A percentile compares a stretch with the other conserved stretches of the same genome.
Conservation (phyloP, 2,888 invertebrate genomes). For the Agrenia bidenticulata region DNA sequence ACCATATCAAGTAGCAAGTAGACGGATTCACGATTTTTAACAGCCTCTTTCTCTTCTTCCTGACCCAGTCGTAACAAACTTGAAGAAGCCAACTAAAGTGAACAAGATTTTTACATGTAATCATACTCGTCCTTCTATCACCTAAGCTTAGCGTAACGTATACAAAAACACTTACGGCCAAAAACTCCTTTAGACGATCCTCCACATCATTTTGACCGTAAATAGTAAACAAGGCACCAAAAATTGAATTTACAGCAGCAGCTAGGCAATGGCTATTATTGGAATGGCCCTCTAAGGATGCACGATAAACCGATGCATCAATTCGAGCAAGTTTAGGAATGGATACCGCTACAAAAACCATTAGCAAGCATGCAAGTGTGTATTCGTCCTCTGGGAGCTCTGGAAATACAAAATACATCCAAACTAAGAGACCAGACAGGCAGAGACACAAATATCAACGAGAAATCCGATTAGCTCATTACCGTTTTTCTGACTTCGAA, state of each 20-base stretch:
- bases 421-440: neutral
- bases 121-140: neutral
- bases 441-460: neutral
- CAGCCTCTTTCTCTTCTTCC: slow-evolving; percentile 91
- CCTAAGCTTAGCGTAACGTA: slow-evolving; percentile 14
- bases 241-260: slow-evolving; percentile 90
- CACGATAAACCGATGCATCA: slow-evolving; percentile 84
- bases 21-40: slow-evolving; percentile 91
- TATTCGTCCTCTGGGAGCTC: slow-evolving; percentile 88
- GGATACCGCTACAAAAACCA: slow-evolving; percentile 98
- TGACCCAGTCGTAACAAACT: slow-evolving; percentile 91
- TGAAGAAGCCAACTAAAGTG: slow-evolving; percentile 78
- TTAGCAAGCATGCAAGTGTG: slow-evolving; percentile 85
- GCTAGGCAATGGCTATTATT: slow-evolving; percentile 99
- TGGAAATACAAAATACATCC: neutral
- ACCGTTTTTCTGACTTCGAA: slow-evolving; percentile 78
- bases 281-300: slow-evolving; percentile 88
- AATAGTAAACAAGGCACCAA: slow-evolving; percentile 93
- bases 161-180: slow-evolving; percentile 64
- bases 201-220: slow-evolving; percentile 95
- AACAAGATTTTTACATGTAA: neutral
- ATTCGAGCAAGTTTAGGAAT: slow-evolving; percentile 90
- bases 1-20: slow-evolving; percentile 88
- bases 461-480: no score
- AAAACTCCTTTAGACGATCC: slow-evolving; percentile 94